These are phyloP conservation scores for Drosophila nigricruria DNA, from an alignment of 2,888 invertebrate species.

Conservation along the genomic window DNA sequence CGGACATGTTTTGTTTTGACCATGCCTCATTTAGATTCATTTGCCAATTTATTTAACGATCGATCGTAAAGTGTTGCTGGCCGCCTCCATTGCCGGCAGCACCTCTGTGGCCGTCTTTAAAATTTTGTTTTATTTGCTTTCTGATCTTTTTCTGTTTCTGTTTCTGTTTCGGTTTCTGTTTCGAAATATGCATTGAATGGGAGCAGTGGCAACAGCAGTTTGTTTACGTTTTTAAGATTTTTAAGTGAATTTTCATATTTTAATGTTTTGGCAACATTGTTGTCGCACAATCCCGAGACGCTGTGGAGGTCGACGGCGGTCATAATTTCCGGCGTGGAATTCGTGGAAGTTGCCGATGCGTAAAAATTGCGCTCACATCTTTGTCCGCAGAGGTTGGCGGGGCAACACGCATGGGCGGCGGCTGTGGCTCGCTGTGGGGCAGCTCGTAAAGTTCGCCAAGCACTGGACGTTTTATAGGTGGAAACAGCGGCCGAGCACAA, in stretches of 20 bases:
- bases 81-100: slow-evolving; percentile 40
- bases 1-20: slow-evolving; percentile 64
- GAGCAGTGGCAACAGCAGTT: slow-evolving; percentile 34
- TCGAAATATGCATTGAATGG: slow-evolving; percentile 44
- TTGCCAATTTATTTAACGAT: slow-evolving; percentile 83
- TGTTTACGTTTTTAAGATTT: slow-evolving; percentile 71
- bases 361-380: slow-evolving; percentile 55
- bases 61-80: slow-evolving; percentile 81
- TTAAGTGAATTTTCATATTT: slow-evolving; percentile 81
- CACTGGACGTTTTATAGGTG: slow-evolving; percentile 70
- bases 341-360: slow-evolving; percentile 76
- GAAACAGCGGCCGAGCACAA: slow-evolving; percentile 49
- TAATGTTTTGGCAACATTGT: slow-evolving; percentile 80
- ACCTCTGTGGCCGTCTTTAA: slow-evolving; percentile 49
- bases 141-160: slow-evolving; percentile 25
- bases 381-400: background rate
- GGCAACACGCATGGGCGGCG: background rate
- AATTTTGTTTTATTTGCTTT: slow-evolving; percentile 42
- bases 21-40: slow-evolving; percentile 80
- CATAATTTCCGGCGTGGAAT: slow-evolving; percentile 82
- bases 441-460: slow-evolving; percentile 58
- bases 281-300: slow-evolving; percentile 67
- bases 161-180: slow-evolving; percentile 15
- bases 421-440: background rate
- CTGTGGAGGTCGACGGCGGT: slow-evolving; percentile 67